Base-by-base conservation (phyloP, 2,797 vertebrate species). In the Chromis chromis region DNA sequence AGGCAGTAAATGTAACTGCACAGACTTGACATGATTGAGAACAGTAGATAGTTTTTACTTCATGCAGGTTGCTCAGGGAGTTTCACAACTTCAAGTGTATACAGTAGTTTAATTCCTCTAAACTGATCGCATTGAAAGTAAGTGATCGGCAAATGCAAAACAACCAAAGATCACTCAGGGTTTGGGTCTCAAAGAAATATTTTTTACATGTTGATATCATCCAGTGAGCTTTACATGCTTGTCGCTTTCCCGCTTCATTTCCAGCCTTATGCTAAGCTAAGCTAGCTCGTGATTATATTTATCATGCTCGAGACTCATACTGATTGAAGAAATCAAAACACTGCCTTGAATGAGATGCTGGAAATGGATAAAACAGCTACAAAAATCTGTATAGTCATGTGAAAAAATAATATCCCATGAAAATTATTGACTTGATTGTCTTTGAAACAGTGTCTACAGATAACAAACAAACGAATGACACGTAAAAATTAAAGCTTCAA, bases 1-100 rank as follows among this genome's bases (percentile, higher is more conserved):
- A 76, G 48, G 63, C 42, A 55, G 12, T 12, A 48, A 33, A 36
- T 62, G 46, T 68, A 67, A 50, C 72, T 72, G 66, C 27, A 16
- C 13, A 55, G 44, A 55, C 60, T 50, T 50, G 22, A 61, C 31
- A 16, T 59, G 57, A 68, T 46, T 39, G 19, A 56, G 16, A 27
- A 53, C 14, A 16, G 42, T 10, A 17, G 16, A 9, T 17, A 25
- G n/a, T 28, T 22, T 57, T 60, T 28, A 52, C 31, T 7, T 58
- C 4, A n/a, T 19, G 25, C 19, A 13, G 3, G 31, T 52, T 21
- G 14, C n/a, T 48, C 42, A 31, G 42, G 53, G 49, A 64, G 50
- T 59, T 63, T 49, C 22, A 3, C 3, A 0, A 10, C 40, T 19
- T 49, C 12, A 3, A 12, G 28, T 16, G 52, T 19, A 3, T 13